phyloP scores from a whole-genome alignment of 2,113 vertebrate species.

The Daubentonia madagascariensis region DNA sequence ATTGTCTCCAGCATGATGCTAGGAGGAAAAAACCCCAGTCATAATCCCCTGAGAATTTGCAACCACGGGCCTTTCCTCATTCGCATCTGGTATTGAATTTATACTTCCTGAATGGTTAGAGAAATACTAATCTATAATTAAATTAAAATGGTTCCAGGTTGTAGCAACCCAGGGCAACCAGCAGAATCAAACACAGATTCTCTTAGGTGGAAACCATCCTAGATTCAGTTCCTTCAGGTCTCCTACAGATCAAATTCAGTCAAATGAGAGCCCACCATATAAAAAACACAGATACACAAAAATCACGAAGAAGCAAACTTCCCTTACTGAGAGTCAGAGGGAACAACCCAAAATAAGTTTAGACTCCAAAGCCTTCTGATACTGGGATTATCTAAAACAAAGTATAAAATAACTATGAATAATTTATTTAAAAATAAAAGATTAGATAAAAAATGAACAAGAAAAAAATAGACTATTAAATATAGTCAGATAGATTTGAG shows the following conservation, averaged over 20 bases:
- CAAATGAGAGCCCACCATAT: not conserved
- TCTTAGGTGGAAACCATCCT: not conserved
- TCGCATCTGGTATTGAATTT: not conserved
- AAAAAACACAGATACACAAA: not conserved
- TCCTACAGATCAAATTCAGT: not conserved
- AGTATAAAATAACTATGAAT: not conserved
- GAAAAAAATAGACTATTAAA: not conserved
- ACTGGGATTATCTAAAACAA: not conserved
- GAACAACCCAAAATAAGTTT: not conserved
- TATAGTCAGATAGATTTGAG: not conserved
- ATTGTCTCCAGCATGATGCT: not conserved
- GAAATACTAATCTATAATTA: not conserved
- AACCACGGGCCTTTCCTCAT: not conserved
- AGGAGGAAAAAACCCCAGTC: not conserved
- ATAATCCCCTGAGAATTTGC: not conserved
- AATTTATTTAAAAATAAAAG: conserved; percentile 29
- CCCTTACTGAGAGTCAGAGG: not conserved
- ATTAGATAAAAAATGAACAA: not conserved
- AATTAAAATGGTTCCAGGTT: not conserved
- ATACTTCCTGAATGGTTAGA: not conserved
- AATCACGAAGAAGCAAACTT: not conserved
- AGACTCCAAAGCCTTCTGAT: not conserved
- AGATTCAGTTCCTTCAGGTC: not conserved
- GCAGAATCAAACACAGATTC: not conserved
- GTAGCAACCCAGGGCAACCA: not conserved